Base-by-base conservation (phyloP, 2,888 invertebrate species). In the Tetragnatha montana region DNA sequence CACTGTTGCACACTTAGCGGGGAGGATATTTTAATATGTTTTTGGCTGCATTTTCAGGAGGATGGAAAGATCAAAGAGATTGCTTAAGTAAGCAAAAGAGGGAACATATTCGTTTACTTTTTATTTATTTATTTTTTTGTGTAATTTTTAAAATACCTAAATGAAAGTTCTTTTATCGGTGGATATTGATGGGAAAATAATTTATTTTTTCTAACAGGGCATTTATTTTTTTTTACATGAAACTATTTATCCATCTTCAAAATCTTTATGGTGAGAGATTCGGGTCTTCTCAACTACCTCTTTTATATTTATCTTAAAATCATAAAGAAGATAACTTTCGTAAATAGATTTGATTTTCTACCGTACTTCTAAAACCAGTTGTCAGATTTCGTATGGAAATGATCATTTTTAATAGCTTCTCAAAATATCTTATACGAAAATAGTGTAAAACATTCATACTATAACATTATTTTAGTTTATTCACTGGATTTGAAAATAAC, bases 1-100 rank as follows among this genome's bases (percentile, higher is more conserved):
- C 8, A 68, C n/a, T 81, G 70, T 81, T 81, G 81, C 81, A 19
- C 70, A 47, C 19, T 71, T 81, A 50, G 70, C 69, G 35, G 69
- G 21, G 14, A 70, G 70, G 35, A 81, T 68, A 76, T 76, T 70
- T 70, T 70, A 81, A 81, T 50, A 70, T 8, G 19, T 8, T 49
- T 49, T 35, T 35, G 35, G 35, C 35, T 35, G 35, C 35, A 35
- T 35, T 35, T 60, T 17, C 14, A 75, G 47, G n/a, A n/a, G n/a
- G n/a, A n/a, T n/a, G n/a, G n/a, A 49, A 19, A 47, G 69, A 81
- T 81, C 21, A 81, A 49, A 81, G 35, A 47, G 50, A 76, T 75
- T 76, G 76, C 49, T 76, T 76, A 50, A 70, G 19, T 70, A 71
- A 49, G 49, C 49, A 12, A 81, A 70, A 71, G 19, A 19, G 12